These are phyloP conservation scores for Ammospiza caudacuta DNA, from an alignment of 2,113 vertebrate genomes.

Conservation along the genomic window DNA sequence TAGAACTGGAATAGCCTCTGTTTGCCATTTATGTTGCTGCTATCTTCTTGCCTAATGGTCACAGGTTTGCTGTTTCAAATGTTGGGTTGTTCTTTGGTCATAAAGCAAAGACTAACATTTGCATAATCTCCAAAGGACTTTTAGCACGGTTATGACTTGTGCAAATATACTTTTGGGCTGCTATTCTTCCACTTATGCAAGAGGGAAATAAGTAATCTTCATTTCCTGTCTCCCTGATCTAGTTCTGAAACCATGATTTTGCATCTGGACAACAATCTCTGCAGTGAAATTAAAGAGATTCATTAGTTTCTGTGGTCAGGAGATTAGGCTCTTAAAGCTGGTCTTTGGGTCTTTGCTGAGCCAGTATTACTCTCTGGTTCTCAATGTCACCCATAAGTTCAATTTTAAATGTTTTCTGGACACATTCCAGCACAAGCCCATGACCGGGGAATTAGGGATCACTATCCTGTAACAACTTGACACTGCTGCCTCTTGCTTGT, in stretches of 20 bases:
- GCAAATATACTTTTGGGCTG: neutral
- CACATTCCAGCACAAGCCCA: neutral
- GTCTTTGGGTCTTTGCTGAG: neutral
- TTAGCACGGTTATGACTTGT: neutral
- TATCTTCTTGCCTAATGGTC: accelerated
- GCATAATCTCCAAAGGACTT: neutral
- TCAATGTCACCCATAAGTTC: accelerated
- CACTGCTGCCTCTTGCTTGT: neutral
- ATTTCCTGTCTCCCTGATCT: neutral
- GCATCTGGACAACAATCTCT: neutral
- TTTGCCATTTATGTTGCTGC: neutral
- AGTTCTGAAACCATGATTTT: neutral
- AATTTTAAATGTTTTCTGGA: neutral
- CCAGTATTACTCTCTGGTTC: neutral
- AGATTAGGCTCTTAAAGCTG: neutral
- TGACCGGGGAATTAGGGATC: neutral
- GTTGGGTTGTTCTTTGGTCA: neutral
- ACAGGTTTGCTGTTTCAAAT: neutral
- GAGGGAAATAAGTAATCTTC: neutral
- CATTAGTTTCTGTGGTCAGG: neutral
- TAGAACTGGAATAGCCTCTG: neutral
- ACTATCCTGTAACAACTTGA: neutral
- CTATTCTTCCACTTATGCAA: neutral
- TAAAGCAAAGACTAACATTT: neutral
- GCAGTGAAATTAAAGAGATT: neutral